Percentiles rank a stretch among this genome's conserved stretches.
phyloP scores from a whole-genome alignment of 2,797 vertebrate species.

The Sebastiscus tertius region DNA sequence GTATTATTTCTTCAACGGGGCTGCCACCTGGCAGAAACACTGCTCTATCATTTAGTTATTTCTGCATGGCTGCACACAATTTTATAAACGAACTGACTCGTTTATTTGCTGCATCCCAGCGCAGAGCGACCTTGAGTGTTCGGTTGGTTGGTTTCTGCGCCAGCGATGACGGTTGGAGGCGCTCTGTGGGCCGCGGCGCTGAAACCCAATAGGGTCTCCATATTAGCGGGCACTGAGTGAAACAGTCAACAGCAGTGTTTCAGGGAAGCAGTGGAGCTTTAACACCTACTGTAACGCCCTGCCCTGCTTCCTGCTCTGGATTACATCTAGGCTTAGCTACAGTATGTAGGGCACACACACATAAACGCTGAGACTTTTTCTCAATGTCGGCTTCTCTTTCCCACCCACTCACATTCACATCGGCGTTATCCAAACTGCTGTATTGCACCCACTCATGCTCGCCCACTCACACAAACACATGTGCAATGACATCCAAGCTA shows the following conservation, averaged over 20 bases:
- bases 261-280: conserved; percentile 71
- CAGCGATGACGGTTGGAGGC: conserved; percentile 29
- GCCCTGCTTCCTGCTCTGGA: conserved; percentile 74
- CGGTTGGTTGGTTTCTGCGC: conserved; percentile 39
- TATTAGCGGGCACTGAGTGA: conserved; percentile 78
- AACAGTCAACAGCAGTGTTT: conserved; percentile 77
- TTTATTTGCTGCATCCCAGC: conserved; percentile 3
- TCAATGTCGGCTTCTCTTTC: conserved; percentile 20
- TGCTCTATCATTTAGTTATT: conserved; percentile 1
- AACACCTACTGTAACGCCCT: conserved; percentile 73
- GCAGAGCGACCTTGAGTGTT: conserved; percentile 55
- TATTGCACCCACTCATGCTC: conserved; percentile 24
- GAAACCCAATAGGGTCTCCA: conserved; percentile 69
- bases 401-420: conserved; percentile 47
- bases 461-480: neutral
- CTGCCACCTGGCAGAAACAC: conserved; percentile 10
- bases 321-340: conserved; percentile 66
- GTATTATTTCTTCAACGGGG: neutral
- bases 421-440: conserved; percentile 25
- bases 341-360: conserved; percentile 38
- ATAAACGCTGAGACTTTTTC: conserved; percentile 26
- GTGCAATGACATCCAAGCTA: conserved; percentile 12
- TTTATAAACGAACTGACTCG: conserved; percentile 9
- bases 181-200: conserved; percentile 7
- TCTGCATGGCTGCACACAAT: conserved; percentile 34